Conservation (phyloP, 1,140 invertebrate genomes). For the Patella vulgata region DNA sequence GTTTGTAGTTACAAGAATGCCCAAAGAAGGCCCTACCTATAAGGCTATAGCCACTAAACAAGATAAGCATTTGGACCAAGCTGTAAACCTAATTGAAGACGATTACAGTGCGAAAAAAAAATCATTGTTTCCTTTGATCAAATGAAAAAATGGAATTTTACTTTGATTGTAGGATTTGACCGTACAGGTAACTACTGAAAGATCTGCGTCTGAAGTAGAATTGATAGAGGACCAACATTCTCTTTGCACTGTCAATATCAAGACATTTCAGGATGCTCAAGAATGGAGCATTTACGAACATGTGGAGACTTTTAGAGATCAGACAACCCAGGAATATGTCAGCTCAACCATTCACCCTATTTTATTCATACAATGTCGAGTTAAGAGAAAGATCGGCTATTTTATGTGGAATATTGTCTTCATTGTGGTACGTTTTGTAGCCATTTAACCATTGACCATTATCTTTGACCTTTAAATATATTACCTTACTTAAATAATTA, state of each 20-base stretch:
- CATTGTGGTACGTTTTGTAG: slow-evolving; percentile 45
- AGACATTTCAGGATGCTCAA: slow-evolving; percentile 35
- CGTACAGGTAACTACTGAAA: slow-evolving; percentile 43
- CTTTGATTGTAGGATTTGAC: slow-evolving; percentile 54
- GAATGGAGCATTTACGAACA: slow-evolving; percentile 56
- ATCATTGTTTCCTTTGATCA: neutral
- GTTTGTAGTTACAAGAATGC: neutral
- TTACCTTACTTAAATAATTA: slow-evolving; percentile 48
- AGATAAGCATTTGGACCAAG: too few species aligned
- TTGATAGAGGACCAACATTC: slow-evolving; percentile 46
- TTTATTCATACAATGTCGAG: slow-evolving; percentile 45
- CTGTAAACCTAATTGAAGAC: neutral
- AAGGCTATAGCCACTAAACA: too few species aligned
- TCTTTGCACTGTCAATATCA: slow-evolving; percentile 34
- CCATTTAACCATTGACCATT: slow-evolving; percentile 46
- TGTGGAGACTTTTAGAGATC: slow-evolving; percentile 45
- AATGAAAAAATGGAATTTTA: too few species aligned
- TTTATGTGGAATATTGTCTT: slow-evolving; percentile 59
- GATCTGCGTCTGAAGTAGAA: slow-evolving; percentile 43
- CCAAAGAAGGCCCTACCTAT: neutral
- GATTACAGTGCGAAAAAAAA: neutral
- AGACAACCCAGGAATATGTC: slow-evolving; percentile 45
- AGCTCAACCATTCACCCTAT: slow-evolving; percentile 52
- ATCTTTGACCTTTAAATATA: slow-evolving; percentile 54
- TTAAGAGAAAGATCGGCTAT: slow-evolving; percentile 50